Evolutionary conservation across 1,140 invertebrate genomes (phyloP).

Genomic region (Prorops nasuta): DNA sequence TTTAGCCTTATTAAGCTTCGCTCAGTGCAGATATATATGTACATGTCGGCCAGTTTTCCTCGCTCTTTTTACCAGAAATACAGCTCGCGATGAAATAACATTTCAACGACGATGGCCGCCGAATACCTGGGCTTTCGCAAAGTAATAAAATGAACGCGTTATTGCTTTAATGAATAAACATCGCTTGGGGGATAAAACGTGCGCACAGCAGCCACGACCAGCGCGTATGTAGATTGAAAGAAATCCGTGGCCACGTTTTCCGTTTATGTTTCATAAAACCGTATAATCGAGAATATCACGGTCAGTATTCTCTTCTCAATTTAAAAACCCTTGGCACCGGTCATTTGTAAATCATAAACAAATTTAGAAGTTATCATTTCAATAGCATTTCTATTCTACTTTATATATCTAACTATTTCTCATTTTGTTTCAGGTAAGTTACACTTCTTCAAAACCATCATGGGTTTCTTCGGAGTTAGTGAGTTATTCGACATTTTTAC

Average conservation of each 20-base stretch:
- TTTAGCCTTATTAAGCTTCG: too few species aligned
- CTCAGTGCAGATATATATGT: too few species aligned
- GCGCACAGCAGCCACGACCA: not conserved
- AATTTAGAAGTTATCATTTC: too few species aligned
- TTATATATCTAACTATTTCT: too few species aligned
- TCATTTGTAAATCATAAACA: too few species aligned
- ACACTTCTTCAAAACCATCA: too few species aligned
- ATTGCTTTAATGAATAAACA: slow-evolving; percentile 31
- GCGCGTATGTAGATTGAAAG: not conserved
- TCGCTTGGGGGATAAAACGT: not conserved
- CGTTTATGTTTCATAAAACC: not conserved
- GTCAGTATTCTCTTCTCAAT: not conserved
- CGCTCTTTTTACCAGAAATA: too few species aligned
- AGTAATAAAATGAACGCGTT: slow-evolving; percentile 10
- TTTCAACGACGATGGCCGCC: slow-evolving; percentile 15
- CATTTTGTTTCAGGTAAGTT: slow-evolving; percentile 26
- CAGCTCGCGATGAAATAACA: slow-evolving; percentile 24
- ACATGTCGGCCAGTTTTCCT: too few species aligned
- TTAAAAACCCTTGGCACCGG: too few species aligned
- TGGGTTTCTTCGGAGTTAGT: too few species aligned
- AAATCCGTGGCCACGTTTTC: not conserved
- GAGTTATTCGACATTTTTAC: too few species aligned
- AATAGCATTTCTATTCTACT: too few species aligned
- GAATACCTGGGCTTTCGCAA: not conserved
- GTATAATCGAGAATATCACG: not conserved